Evolutionary conservation across 2,797 vertebrate genomes (phyloP).

Genomic region (Neopelma chrysocephalum): DNA sequence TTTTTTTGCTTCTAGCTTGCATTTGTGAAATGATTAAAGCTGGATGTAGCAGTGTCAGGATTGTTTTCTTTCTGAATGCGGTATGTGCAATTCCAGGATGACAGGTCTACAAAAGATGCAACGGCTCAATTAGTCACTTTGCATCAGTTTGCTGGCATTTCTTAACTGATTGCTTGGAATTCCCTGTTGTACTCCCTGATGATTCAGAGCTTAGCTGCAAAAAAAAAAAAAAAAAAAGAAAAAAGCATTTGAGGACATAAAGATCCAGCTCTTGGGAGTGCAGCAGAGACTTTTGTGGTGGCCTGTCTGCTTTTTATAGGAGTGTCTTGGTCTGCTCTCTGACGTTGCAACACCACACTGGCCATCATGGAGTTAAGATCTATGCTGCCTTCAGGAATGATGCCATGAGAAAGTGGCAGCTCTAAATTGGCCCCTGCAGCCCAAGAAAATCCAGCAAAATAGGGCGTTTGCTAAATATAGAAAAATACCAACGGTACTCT

Average conservation of each 20-base stretch:
- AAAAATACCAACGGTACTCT: slow-evolving; percentile 47
- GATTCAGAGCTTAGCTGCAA: background rate
- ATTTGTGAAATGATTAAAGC: slow-evolving; percentile 11
- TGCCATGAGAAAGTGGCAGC: slow-evolving; percentile 49
- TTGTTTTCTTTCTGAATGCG: slow-evolving; percentile 15
- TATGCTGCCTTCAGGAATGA: slow-evolving; percentile 35
- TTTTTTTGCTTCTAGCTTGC: background rate
- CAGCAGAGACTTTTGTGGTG: background rate
- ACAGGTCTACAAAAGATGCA: slow-evolving; percentile 24
- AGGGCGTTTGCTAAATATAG: slow-evolving; percentile 65
- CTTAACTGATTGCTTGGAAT: slow-evolving; percentile 16
- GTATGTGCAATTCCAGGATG: slow-evolving; percentile 11
- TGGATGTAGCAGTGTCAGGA: background rate
- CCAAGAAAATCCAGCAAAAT: slow-evolving; percentile 63
- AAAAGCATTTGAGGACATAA: background rate
- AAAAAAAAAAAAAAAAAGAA: background rate
- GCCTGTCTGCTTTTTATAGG: background rate
- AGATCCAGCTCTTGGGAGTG: background rate
- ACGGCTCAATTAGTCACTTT: slow-evolving; percentile 31
- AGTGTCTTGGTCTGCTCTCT: background rate
- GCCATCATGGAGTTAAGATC: slow-evolving; percentile 20
- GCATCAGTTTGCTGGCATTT: slow-evolving; percentile 16
- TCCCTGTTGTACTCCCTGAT: background rate
- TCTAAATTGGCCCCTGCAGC: slow-evolving; percentile 53
- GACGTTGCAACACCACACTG: background rate